Evolutionary conservation across 2,888 invertebrate species (phyloP).

Genomic region (Anoncus sp.): DNA sequence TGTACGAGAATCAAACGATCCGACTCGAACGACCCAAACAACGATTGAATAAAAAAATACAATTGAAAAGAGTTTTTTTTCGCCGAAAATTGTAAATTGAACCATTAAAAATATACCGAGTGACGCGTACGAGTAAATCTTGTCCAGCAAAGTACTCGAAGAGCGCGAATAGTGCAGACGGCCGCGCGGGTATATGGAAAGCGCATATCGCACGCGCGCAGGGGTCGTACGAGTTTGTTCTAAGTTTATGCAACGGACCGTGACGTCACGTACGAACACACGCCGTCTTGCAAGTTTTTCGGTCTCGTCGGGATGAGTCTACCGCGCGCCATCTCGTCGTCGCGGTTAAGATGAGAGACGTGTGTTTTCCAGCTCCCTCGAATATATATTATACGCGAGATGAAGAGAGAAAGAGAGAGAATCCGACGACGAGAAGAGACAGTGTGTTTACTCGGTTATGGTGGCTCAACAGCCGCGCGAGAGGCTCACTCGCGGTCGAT

Average conservation of each 20-base stretch:
- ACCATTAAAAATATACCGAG: too few species aligned
- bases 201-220: constrained; percentile 3
- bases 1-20: too few species aligned
- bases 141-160: too few species aligned
- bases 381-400: constrained; percentile 20
- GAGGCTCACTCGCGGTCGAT: constrained; percentile 1
- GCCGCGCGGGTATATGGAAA: constrained; percentile 1
- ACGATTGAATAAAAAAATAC: too few species aligned
- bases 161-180: too few species aligned
- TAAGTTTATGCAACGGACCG: constrained; percentile 60
- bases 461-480: constrained; percentile 13
- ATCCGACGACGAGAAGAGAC: constrained; percentile 40
- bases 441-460: constrained; percentile 39
- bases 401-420: constrained; percentile 17
- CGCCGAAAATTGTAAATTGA: too few species aligned
- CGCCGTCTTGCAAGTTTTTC: constrained; percentile 51
- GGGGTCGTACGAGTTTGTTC: constrained; percentile 53
- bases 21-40: too few species aligned
- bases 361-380: constrained; percentile 37
- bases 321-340: constrained; percentile 16
- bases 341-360: constrained; percentile 33
- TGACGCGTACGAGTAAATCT: too few species aligned
- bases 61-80: too few species aligned
- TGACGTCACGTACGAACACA: constrained; percentile 58
- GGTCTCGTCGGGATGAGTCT: constrained; percentile 37